Conservation (phyloP, 2,888 invertebrate genomes). For the Ochropleura leucogaster region DNA sequence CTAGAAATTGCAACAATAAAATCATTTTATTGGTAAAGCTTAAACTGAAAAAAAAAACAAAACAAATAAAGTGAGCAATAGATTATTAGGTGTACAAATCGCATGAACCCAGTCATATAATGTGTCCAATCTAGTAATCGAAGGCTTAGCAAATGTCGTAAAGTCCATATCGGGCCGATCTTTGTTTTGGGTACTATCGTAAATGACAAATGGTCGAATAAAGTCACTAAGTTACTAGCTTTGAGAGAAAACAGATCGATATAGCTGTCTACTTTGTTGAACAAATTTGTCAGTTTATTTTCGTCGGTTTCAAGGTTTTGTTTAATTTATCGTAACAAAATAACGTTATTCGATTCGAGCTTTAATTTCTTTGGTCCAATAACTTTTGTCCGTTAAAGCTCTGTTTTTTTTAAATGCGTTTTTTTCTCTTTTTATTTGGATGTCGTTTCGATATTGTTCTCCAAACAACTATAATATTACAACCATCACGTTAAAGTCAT, state of each 20-base stretch:
- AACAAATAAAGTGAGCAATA: constrained; percentile 29
- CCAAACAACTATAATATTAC: not conserved
- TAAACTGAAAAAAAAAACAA: not conserved
- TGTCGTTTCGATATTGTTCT: not conserved
- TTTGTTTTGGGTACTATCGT: constrained; percentile 50
- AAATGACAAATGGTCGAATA: constrained; percentile 55
- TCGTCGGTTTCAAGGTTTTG: not conserved
- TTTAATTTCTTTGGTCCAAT: not conserved
- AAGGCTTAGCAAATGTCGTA: constrained; percentile 52
- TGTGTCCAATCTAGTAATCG: constrained; percentile 49
- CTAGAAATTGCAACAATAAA: not conserved
- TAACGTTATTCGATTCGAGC: not conserved
- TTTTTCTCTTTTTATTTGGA: not conserved
- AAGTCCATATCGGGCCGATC: constrained; percentile 53
- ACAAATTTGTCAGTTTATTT: constrained; percentile 14
- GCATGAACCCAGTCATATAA: constrained; percentile 41
- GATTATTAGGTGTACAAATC: constrained; percentile 27
- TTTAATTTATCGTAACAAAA: not conserved
- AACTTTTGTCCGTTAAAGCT: not conserved
- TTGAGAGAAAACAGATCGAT: constrained; percentile 49
- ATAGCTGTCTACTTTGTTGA: constrained; percentile 15
- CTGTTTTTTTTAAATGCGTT: too few species aligned
- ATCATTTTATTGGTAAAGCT: not conserved
- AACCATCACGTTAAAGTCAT: not conserved
- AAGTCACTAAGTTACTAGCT: constrained; percentile 46